Percentiles rank a stretch among this genome's conserved stretches.
Conservation (phyloP, 2,113 vertebrate species). For the Sinocyclocheilus grahami region DNA sequence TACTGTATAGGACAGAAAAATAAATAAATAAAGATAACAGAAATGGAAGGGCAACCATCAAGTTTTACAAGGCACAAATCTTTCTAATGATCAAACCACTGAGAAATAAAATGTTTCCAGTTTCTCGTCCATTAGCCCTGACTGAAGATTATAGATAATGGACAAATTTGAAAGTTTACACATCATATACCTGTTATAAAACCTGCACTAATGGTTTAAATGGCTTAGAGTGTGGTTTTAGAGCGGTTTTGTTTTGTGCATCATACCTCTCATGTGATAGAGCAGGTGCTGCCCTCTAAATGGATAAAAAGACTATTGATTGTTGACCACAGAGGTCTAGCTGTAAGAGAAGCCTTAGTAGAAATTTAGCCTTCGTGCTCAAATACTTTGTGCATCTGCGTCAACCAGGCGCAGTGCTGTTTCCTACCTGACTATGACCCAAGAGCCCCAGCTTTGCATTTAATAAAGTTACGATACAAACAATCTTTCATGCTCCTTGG, state of each 20-base stretch:
- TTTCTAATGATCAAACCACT: constrained; percentile 47
- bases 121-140: constrained; percentile 47
- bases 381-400: too few relatives aligned
- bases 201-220: constrained; percentile 37
- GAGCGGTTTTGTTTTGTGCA: neutral
- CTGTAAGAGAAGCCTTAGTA: constrained; percentile 4
- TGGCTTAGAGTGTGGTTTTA: neutral
- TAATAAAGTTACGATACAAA: constrained; percentile 41
- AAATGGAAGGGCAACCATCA: constrained; percentile 36
- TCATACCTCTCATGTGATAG: constrained; percentile 2
- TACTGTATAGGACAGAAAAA: neutral
- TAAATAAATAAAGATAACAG: constrained; percentile 46
- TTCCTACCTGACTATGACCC: neutral
- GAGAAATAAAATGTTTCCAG: constrained; percentile 46
- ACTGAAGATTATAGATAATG: constrained; percentile 49
- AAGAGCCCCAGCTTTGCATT: neutral
- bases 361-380: neutral
- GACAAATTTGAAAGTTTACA: constrained; percentile 39
- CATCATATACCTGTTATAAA: constrained; percentile 21
- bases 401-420: neutral
- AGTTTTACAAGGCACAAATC: constrained; percentile 44
- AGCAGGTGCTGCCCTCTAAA: constrained; percentile 11
- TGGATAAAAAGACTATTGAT: constrained; percentile 6
- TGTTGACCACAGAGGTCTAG: neutral
- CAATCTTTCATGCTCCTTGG: constrained; percentile 45